Evolutionary conservation across 2,888 invertebrate species (phyloP).

Genomic region (Phorcus lineatus): DNA sequence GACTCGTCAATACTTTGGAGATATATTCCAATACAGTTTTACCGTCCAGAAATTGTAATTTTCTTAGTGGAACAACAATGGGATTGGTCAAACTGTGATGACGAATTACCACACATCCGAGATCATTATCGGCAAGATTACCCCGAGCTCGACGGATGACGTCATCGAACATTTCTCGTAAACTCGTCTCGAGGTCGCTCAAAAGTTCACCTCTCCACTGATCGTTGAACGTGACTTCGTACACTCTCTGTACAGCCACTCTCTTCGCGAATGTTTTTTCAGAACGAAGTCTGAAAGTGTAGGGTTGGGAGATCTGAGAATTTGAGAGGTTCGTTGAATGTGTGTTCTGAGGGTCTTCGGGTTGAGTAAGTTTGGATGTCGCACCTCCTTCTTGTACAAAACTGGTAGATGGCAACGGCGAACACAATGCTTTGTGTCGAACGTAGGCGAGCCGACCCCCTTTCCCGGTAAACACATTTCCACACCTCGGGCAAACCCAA

Average conservation of each 20-base stretch:
- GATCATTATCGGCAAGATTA: neutral
- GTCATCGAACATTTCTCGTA: neutral
- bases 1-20: neutral
- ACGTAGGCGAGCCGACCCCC: too few relatives aligned
- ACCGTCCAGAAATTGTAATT: neutral
- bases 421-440: too few relatives aligned
- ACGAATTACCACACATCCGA: neutral
- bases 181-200: neutral
- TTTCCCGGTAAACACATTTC: too few relatives aligned
- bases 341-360: too few relatives aligned
- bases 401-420: too few relatives aligned
- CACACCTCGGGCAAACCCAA: too few relatives aligned
- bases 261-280: neutral
- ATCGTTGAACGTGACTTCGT: neutral
- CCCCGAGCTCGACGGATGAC: neutral
- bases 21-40: neutral
- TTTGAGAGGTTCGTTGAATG: too few relatives aligned
- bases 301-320: too few relatives aligned
- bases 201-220: neutral
- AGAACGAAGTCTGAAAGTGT: too few relatives aligned
- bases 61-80: neutral
- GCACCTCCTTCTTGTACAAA: too few relatives aligned
- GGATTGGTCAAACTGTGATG: neutral
- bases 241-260: neutral
- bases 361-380: too few relatives aligned